These are phyloP conservation scores for Amphibalanus amphitrite DNA, from an alignment of 1,140 invertebrate species.

Conservation along the genomic window DNA sequence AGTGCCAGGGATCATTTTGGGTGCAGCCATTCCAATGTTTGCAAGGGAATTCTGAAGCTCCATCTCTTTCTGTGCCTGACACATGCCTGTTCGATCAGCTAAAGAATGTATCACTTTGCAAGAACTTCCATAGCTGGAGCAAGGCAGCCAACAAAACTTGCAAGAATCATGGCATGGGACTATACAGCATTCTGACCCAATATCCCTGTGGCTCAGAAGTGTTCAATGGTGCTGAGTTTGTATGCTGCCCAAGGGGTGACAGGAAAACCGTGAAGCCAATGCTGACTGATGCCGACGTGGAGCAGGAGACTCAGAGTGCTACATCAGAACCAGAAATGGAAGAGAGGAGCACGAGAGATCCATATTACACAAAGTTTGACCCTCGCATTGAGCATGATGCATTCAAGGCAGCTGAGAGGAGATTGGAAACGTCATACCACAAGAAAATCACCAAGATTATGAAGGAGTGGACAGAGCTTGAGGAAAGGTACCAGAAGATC, in stretches of 20 bases:
- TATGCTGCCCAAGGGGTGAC: conserved; percentile 68
- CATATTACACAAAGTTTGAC: conserved; percentile 89
- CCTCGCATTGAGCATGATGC: conserved; percentile 85
- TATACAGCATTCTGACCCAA: conserved; percentile 91
- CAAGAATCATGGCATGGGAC: conserved; percentile 60
- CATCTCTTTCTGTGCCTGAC: conserved; percentile 93
- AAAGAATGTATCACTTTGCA: conserved; percentile 89
- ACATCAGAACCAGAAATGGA: neutral
- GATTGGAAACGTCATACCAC: conserved; percentile 78
- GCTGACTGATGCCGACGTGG: neutral
- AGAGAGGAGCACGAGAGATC: conserved; percentile 39
- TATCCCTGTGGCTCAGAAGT: conserved; percentile 89
- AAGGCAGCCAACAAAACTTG: conserved; percentile 79
- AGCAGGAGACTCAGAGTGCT: neutral
- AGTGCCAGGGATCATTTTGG: conserved; percentile 58
- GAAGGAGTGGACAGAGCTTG: conserved; percentile 97
- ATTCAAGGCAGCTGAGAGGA: conserved; percentile 71
- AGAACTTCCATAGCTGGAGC: conserved; percentile 85
- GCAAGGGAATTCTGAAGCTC: conserved; percentile 94
- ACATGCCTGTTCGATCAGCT: conserved; percentile 97
- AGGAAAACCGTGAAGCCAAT: neutral
- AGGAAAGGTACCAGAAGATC: conserved; percentile 92
- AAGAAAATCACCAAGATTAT: conserved; percentile 87
- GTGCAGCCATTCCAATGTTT: conserved; percentile 89
- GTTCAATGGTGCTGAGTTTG: conserved; percentile 96